Percentiles rank a stretch among this genome's conserved stretches.
These are phyloP conservation scores for Tadarida brasiliensis DNA, from an alignment of 2,797 vertebrate species.

Conservation along the genomic window DNA sequence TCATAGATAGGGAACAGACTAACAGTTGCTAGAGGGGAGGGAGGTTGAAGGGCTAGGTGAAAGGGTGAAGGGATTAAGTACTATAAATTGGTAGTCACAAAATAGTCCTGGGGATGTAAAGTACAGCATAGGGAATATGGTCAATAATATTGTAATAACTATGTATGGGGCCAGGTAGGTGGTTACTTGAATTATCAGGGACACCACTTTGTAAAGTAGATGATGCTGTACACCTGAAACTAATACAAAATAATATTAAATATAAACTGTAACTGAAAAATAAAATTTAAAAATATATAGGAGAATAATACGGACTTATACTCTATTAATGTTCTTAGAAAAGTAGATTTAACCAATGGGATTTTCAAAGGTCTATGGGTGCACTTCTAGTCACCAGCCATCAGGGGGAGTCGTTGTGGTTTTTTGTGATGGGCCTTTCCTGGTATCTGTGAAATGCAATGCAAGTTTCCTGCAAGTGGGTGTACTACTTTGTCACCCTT, in stretches of 20 bases:
- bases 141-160: background rate
- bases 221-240: background rate
- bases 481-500: background rate
- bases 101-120: background rate
- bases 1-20: background rate
- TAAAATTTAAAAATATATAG: background rate
- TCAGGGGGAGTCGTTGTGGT: constrained; percentile 28
- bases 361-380: constrained; percentile 19
- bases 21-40: background rate
- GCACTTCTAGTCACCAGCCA: background rate
- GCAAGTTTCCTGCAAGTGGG: background rate
- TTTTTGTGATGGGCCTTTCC: background rate
- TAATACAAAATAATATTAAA: background rate
- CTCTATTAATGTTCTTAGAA: background rate
- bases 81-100: background rate
- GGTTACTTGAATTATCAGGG: background rate
- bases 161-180: background rate
- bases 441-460: background rate
- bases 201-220: background rate
- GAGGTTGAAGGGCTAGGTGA: background rate
- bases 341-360: background rate
- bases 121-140: background rate
- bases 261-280: background rate
- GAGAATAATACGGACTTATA: background rate
- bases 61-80: background rate